Percentiles rank a stretch among this genome's conserved stretches.
These are phyloP conservation scores for Sebastolobus altivelis DNA, from an alignment of 2,797 vertebrate species.

Conservation along the genomic window DNA sequence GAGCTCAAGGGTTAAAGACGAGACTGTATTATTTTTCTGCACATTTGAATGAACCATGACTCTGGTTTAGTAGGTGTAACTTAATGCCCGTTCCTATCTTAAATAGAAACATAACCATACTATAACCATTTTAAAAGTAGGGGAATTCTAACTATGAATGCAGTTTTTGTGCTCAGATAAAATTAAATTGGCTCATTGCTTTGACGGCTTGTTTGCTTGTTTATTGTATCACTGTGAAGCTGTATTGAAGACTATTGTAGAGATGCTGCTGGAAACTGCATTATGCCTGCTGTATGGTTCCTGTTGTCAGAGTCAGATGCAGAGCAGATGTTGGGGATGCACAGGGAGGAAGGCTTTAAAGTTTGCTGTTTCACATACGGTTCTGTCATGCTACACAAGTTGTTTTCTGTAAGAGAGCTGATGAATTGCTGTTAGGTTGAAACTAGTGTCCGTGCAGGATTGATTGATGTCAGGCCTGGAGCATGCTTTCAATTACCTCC, in stretches of 20 bases:
- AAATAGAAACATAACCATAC: neutral
- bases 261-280: conserved; percentile 16
- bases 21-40: conserved; percentile 2
- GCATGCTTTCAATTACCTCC: conserved; percentile 42
- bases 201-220: conserved; percentile 10
- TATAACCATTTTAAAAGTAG: neutral
- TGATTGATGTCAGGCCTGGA: conserved; percentile 18
- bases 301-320: conserved; percentile 80
- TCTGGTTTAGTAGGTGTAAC: neutral
- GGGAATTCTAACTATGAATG: neutral
- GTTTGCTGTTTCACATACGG: conserved; percentile 75
- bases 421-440: conserved; percentile 83
- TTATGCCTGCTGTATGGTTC: conserved; percentile 15
- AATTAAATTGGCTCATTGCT: conserved; percentile 12
- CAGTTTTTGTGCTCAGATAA: neutral
- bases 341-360: conserved; percentile 69
- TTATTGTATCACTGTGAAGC: neutral
- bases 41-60: neutral
- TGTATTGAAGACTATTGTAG: conserved; percentile 6
- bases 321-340: conserved; percentile 84
- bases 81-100: neutral
- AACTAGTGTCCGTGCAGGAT: conserved; percentile 15
- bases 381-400: conserved; percentile 81
- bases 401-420: conserved; percentile 76
- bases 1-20: neutral